Conservation (phyloP, 1,140 invertebrate species). For the Polypedilum vanderplanki region DNA sequence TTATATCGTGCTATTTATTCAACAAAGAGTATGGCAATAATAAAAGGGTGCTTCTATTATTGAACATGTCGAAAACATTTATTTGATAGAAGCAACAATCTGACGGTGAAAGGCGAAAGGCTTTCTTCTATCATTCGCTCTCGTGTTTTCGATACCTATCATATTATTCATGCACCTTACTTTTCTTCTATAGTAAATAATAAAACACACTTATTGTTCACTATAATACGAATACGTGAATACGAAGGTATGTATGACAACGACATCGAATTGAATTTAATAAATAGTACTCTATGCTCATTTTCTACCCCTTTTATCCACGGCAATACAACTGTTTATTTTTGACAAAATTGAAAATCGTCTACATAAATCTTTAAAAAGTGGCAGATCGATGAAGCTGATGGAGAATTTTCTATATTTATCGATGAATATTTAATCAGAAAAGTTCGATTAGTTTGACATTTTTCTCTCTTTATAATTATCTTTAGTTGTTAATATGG, state of each 20-base stretch:
- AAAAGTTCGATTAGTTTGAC: not conserved
- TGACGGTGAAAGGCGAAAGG: not conserved
- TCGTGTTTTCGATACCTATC: too few species aligned
- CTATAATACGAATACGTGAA: too few species aligned
- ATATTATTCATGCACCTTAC: too few species aligned
- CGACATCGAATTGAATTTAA: not conserved
- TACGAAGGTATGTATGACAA: not conserved
- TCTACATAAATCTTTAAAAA: not conserved
- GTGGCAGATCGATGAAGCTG: not conserved
- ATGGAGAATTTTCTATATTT: not conserved
- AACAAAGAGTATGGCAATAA: too few species aligned
- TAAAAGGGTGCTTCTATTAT: too few species aligned
- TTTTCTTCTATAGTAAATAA: too few species aligned
- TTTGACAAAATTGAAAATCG: not conserved
- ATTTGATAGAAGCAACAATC: not conserved
- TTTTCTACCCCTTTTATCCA: not conserved
- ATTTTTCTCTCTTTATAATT: not conserved
- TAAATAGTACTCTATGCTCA: not conserved
- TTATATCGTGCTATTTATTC: too few species aligned
- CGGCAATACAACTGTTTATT: not conserved
- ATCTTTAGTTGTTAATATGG: not conserved
- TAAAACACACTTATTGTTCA: too few species aligned
- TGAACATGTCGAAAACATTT: too few species aligned
- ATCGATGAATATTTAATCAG: not conserved
- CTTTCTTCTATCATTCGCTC: not conserved